Base-by-base conservation (phyloP, 92 coral and sea anemone species). In the Phymanthus crucifer region DNA sequence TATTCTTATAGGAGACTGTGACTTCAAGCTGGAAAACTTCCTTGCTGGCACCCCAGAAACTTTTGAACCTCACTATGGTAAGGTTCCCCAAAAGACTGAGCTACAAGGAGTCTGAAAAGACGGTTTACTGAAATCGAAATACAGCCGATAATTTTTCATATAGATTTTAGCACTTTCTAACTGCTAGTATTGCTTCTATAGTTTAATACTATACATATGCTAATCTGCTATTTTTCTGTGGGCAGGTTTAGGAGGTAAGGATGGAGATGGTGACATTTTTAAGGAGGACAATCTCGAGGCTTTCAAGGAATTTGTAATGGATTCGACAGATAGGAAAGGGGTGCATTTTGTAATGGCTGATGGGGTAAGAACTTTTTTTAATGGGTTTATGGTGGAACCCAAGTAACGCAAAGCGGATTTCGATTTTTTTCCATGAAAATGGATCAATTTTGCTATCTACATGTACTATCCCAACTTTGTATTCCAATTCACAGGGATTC, bases 31-130 rank as follows among this genome's bases (percentile, higher is more conserved):
- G 34, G 95, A 93, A 12, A 91, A 91, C 43, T 95, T 95, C 83
- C 77, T 95, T 66, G 94, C 98, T 65, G 98, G 98, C 16, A 85
- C 98, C 23, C 98, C 98, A n/a, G 99, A 95, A 77, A 93, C 98
- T 17, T 95, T 95, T 88, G 97, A 95, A 69, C 95, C 98, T 13
- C 94, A 93, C 79, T 95, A 95, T 37, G 98, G 98, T 95, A 89
- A 72, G 90, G n/a, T n/a, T n/a, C n/a, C n/a, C n/a, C n/a, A n/a
- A n/a, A n/a, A n/a, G n/a, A n/a, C n/a, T n/a, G n/a, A n/a, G n/a
- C n/a, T n/a, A n/a, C n/a, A n/a, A n/a, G n/a, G n/a, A n/a, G n/a
- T n/a, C n/a, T n/a, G n/a, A n/a, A n/a, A n/a, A n/a, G n/a, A n/a
- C n/a, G n/a, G n/a, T n/a, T n/a, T n/a, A n/a, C n/a, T n/a, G n/a